Evolutionary conservation across 2,797 vertebrate genomes (phyloP), one percentile per base, ranked within the genome.

Genomic region (Muscicapa striata): DNA sequence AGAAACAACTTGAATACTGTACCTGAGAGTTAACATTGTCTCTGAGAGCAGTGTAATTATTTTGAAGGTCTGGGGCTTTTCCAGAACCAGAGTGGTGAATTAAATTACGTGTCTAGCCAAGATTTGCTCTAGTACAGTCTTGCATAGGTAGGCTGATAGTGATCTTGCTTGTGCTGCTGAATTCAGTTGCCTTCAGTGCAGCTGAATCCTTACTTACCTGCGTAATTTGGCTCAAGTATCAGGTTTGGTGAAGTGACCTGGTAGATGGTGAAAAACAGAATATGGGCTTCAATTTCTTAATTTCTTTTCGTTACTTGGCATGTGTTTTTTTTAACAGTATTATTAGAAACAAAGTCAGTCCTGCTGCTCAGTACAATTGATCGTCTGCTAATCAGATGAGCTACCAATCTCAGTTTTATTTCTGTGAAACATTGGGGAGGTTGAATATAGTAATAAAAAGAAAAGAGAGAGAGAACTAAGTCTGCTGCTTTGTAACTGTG

Each of bases 111-210:
- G 10, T 84, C 45, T 79, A 72, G 58, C 68, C 87, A 62, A 63
- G 76, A n/a, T 91, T 67, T 94, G 68, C 46, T 90, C 81, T 68
- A 63, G 86, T 81, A n/a, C 34, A 86, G 77, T 93, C 94, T 95
- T 91, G 87, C 66, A n/a, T 29, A 27, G 59, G 48, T 87, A 55
- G 77, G 68, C 80, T 40, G 84, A 94, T 93, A 64, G 78, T 4
- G 4, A 93, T 96, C 94, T 92, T 68, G 75, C 82, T 94, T 89
- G 58, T 0, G 2, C 48, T 46, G n/a, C 45, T 90, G 89, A 81
- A 87, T 93, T 84, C 49, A 51, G 26, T 45, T 92, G 57, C 34
- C 43, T 90, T 76, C 54, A 32, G 21, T 89, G 57, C 34, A 29
- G 76, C 2, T 66, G 73, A 77, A 51, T 89, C 66, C 49, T 87